These are phyloP conservation scores for Propsilocerus akamusi DNA, from an alignment of 1,140 invertebrate genomes.

Conservation along the genomic window DNA sequence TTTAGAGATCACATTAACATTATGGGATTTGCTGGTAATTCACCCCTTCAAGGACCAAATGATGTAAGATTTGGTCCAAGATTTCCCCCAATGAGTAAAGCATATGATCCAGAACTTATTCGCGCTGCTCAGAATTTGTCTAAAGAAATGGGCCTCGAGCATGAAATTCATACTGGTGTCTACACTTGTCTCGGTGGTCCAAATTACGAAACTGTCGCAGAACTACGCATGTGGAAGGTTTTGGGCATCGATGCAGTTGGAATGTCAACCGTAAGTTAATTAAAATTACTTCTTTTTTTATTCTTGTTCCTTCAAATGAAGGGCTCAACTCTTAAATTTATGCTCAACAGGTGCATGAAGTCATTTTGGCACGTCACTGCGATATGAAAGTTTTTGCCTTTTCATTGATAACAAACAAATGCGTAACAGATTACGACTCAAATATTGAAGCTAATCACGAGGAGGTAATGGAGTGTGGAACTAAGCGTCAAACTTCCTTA, in stretches of 20 bases:
- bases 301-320: too few species aligned
- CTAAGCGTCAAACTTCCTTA: constrained; percentile 30
- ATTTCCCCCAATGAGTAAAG: constrained; percentile 70
- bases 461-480: constrained; percentile 71
- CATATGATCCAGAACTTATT: constrained; percentile 52
- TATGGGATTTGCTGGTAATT: constrained; percentile 74
- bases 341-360: neutral
- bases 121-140: constrained; percentile 54
- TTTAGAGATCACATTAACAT: constrained; percentile 88
- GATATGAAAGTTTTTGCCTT: constrained; percentile 79
- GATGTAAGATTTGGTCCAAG: constrained; percentile 79
- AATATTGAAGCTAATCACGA: constrained; percentile 62
- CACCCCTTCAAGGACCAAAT: constrained; percentile 73
- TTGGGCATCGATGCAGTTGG: constrained; percentile 83
- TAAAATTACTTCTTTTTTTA: constrained; percentile 23
- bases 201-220: constrained; percentile 77
- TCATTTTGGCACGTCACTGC: constrained; percentile 71
- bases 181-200: constrained; percentile 80
- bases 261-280: constrained; percentile 71
- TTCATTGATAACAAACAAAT: constrained; percentile 83
- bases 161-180: constrained; percentile 64
- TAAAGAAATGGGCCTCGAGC: constrained; percentile 47
- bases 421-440: constrained; percentile 59
- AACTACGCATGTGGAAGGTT: constrained; percentile 57
- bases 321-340: neutral